Percentiles rank a stretch among this genome's conserved stretches.
phyloP scores from a whole-genome alignment of 2,797 vertebrate species.

The Psittacula echo region DNA sequence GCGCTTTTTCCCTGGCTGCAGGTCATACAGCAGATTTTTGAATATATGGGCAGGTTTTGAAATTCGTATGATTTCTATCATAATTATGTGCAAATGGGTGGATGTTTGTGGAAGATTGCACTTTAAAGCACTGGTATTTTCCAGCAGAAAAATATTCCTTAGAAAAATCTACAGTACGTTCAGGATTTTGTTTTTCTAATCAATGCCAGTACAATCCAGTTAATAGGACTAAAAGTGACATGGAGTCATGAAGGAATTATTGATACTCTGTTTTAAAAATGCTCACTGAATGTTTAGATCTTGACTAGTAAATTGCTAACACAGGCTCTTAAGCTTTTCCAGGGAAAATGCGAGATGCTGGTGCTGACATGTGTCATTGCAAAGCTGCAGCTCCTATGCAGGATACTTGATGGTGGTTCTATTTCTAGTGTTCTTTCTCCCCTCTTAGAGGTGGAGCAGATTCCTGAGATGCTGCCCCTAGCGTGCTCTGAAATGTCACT shows the following conservation, averaged over 20 bases:
- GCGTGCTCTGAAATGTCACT: not conserved
- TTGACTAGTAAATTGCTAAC: conserved; percentile 31
- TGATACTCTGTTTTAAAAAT: conserved; percentile 28
- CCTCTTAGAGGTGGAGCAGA: not conserved
- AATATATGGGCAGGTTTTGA: not conserved
- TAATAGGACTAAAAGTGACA: conserved; percentile 32
- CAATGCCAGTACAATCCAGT: not conserved
- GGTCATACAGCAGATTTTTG: not conserved
- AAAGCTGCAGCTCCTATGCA: not conserved
- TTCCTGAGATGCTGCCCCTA: not conserved
- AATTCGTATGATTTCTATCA: not conserved
- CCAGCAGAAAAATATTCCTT: not conserved
- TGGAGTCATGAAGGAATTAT: conserved; percentile 36
- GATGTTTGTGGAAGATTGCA: not conserved
- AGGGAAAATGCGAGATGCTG: not conserved
- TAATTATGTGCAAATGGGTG: not conserved
- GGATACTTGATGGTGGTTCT: not conserved
- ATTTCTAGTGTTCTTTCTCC: not conserved
- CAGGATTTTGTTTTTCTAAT: conserved; percentile 6
- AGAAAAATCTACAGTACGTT: not conserved
- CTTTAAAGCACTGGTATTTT: not conserved
- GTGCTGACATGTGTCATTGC: not conserved
- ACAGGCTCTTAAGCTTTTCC: conserved; percentile 8
- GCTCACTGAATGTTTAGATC: not conserved
- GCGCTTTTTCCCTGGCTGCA: not conserved